phyloP scores from a whole-genome alignment of 2,888 invertebrate genomes.

The Abscondita cerata region DNA sequence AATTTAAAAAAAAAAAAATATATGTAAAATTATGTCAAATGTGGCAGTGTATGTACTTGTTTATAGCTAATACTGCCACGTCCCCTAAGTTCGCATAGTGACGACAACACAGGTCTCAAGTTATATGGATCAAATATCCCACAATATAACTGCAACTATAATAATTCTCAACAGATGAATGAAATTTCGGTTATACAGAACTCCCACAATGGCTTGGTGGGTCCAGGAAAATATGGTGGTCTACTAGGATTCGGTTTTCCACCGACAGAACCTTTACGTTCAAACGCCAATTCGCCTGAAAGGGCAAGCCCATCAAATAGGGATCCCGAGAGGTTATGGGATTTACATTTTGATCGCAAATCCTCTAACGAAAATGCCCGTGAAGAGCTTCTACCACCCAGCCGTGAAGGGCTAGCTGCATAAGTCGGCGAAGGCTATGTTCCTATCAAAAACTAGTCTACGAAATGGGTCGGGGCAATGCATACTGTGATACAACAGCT shows the following conservation, averaged over 20 bases:
- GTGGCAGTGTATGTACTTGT: slow-evolving; percentile 27
- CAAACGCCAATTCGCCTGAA: slow-evolving; percentile 63
- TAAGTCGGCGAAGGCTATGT: slow-evolving; percentile 60
- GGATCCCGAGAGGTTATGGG: slow-evolving; percentile 63
- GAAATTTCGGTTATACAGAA: slow-evolving; percentile 82
- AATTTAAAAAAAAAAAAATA: too few species aligned
- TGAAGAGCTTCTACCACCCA: slow-evolving; percentile 65
- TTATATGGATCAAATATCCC: slow-evolving; percentile 31
- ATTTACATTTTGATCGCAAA: slow-evolving; percentile 65
- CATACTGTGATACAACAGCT: slow-evolving; percentile 61
- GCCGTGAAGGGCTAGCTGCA: slow-evolving; percentile 78
- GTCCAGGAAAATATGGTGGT: slow-evolving; percentile 73
- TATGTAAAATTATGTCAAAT: slow-evolving; percentile 15
- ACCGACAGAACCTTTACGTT: slow-evolving; percentile 60
- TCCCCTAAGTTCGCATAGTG: slow-evolving; percentile 25
- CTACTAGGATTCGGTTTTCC: slow-evolving; percentile 80
- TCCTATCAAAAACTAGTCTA: slow-evolving; percentile 62
- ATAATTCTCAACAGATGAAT: slow-evolving; percentile 67
- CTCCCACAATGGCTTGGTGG: slow-evolving; percentile 69
- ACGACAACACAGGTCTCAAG: slow-evolving; percentile 31
- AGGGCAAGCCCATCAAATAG: slow-evolving; percentile 57
- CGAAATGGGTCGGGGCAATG: slow-evolving; percentile 59
- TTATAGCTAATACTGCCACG: slow-evolving; percentile 33
- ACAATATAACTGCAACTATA: slow-evolving; percentile 37
- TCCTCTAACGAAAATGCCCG: slow-evolving; percentile 56